Percentiles rank a stretch among this genome's conserved stretches.
Evolutionary conservation across 2,888 invertebrate genomes (phyloP).

Genomic region (Phorcus lineatus): DNA sequence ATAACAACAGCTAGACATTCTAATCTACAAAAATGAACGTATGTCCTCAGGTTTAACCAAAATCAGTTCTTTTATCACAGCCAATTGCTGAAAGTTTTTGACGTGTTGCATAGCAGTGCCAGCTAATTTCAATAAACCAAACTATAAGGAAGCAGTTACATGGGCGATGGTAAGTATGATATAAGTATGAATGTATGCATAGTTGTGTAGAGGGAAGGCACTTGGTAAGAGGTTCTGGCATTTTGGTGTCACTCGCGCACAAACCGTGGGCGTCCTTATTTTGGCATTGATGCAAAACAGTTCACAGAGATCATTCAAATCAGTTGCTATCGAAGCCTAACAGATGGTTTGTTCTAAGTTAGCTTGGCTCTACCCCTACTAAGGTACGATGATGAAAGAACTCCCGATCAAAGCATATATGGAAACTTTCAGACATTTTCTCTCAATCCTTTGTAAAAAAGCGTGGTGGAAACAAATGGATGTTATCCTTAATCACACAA

Average conservation of each 20-base stretch:
- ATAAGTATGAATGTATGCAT: not conserved
- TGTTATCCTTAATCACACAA: no score
- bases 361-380: no score
- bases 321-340: no score
- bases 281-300: no score
- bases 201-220: slow-evolving; percentile 13
- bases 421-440: no score
- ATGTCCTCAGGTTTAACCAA: not conserved
- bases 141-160: not conserved
- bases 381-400: no score
- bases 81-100: slow-evolving; percentile 1
- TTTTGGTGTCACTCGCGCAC: not conserved
- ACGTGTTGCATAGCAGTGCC: slow-evolving; percentile 5
- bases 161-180: not conserved
- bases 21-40: not conserved
- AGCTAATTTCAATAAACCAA: slow-evolving; percentile 1
- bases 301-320: no score
- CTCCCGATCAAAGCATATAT: no score
- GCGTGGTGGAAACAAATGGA: no score
- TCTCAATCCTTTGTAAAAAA: no score
- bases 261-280: not conserved
- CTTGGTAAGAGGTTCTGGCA: not conserved
- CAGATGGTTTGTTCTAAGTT: no score
- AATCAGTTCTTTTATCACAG: not conserved
- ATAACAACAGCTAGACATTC: not conserved